A percentile compares a stretch with the other conserved stretches of the same genome.
Evolutionary conservation across 2,113 vertebrate genomes (phyloP).

Genomic region (Sinocyclocheilus anophthalmus): DNA sequence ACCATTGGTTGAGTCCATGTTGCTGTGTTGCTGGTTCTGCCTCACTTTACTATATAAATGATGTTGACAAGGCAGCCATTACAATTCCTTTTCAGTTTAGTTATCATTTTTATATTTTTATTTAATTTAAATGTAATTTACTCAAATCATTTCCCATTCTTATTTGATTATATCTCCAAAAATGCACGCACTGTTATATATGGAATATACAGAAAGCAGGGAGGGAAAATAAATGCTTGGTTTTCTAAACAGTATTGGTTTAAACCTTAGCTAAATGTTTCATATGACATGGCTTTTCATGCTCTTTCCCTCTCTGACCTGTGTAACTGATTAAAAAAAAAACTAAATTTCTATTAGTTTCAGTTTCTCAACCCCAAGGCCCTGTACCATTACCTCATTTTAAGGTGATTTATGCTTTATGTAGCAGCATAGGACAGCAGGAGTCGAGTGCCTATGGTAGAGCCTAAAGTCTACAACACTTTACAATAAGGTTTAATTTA

Average conservation of each 20-base stretch:
- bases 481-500: not conserved
- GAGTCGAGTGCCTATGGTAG: not conserved
- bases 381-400: not conserved
- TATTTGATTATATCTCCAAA: not conserved
- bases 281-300: not conserved
- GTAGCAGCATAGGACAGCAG: not conserved
- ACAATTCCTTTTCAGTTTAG: not conserved
- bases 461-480: not conserved
- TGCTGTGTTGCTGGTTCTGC: not conserved
- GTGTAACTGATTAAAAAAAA: not conserved
- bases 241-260: too few species aligned
- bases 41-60: not conserved
- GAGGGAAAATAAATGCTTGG: not conserved
- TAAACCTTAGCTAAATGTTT: not conserved
- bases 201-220: not conserved
- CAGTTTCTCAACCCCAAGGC: not conserved
- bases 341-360: not conserved
- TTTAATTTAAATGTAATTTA: too few species aligned
- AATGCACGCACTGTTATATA: too few species aligned
- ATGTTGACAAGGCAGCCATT: not conserved
- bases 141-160: too few species aligned
- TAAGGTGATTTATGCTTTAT: not conserved
- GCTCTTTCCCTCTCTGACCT: not conserved
- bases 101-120: not conserved
- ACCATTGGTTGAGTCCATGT: not conserved